Percentiles rank a stretch among this genome's conserved stretches.
Conservation (phyloP, 2,888 invertebrate species). For the Drosophila putrida region DNA sequence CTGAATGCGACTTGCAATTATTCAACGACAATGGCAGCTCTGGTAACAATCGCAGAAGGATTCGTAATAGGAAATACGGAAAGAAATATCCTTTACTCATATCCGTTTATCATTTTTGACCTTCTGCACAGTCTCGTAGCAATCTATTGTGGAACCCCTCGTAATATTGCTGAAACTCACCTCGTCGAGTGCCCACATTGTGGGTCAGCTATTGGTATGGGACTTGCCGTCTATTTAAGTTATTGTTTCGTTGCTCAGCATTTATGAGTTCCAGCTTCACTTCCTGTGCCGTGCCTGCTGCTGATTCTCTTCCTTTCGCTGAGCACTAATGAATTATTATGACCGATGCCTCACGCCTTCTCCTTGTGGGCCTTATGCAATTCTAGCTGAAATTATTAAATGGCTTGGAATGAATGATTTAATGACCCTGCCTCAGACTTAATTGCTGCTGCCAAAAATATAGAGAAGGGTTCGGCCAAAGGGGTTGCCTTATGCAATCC, state of each 20-base stretch:
- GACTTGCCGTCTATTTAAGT: slow-evolving; percentile 58
- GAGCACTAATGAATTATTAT: slow-evolving; percentile 77
- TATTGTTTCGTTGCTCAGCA: slow-evolving; percentile 66
- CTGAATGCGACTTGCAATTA: slow-evolving; percentile 70
- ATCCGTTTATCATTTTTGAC: slow-evolving; percentile 84
- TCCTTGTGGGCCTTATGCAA: slow-evolving; percentile 10
- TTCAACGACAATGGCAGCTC: slow-evolving; percentile 66
- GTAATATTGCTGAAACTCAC: slow-evolving; percentile 18
- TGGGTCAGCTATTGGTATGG: slow-evolving; percentile 32
- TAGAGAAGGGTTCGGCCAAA: slow-evolving; percentile 62
- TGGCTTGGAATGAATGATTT: slow-evolving; percentile 83
- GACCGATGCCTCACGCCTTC: slow-evolving; percentile 51
- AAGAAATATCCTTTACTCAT: slow-evolving; percentile 76
- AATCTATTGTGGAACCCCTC: slow-evolving; percentile 53
- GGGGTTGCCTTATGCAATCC: slow-evolving; percentile 48
- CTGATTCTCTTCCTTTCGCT: slow-evolving; percentile 9
- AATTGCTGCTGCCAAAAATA: slow-evolving; percentile 57
- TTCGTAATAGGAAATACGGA: slow-evolving; percentile 43
- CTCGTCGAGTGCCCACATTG: slow-evolving; percentile 33
- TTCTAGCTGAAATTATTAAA: slow-evolving; percentile 77
- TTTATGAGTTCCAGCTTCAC: slow-evolving; percentile 57
- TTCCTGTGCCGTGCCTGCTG: slow-evolving; percentile 7
- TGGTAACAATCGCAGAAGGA: slow-evolving; percentile 63
- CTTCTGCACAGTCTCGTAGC: slow-evolving; percentile 69
- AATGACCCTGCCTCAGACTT: slow-evolving; percentile 70